Base-by-base conservation (phyloP, 1,140 invertebrate genomes). In the Anastrepha obliqua region DNA sequence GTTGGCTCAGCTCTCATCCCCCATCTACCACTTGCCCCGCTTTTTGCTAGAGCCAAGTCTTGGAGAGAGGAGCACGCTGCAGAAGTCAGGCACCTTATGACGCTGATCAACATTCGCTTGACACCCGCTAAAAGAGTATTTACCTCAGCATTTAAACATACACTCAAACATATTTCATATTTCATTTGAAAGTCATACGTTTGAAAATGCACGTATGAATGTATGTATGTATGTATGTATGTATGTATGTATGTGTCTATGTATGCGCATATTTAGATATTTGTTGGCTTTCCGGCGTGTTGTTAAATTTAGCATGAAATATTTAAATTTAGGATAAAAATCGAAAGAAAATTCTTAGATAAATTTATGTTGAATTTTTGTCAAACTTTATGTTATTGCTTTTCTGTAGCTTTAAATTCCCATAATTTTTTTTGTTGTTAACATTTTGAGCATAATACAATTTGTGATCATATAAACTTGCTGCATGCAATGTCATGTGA, bases 221-320 rank as follows among this genome's bases (percentile, higher is more conserved):
- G 13, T 67, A 13, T 67, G 29, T 29, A 13, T 4, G 17, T 64
- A 65, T 65, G 29, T 65, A 39, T 65, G 62, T 64, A 0, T 64
- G 29, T 65, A 65, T 65, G 20, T 65, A 8, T 65, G 20, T 20
- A 39, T 65, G 29, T 65, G 9, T 1, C 6, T 20, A 20, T 29
- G 64, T 29, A 39, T 20, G 64, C 8, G 29, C 20, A 65, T 20
- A 9, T 29, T 9, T 65, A 67, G 29, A 29, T 29, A 29, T 67
- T 67, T 67, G 67, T 74, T 74, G 44, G 67, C 67, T 74, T 74
- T 74, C 67, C 67, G 67, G 67, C 44, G 67, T 74, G 67, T 47
- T 74, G 67, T 74, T 74, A 74, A 74, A 74, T 74, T 74, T 74
- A 74, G 67, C 67, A 74, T 74, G 67, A 74, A 74, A 17, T 15